Evolutionary conservation across 2,113 vertebrate species (phyloP).

Genomic region (Gadus chalcogrammus): DNA sequence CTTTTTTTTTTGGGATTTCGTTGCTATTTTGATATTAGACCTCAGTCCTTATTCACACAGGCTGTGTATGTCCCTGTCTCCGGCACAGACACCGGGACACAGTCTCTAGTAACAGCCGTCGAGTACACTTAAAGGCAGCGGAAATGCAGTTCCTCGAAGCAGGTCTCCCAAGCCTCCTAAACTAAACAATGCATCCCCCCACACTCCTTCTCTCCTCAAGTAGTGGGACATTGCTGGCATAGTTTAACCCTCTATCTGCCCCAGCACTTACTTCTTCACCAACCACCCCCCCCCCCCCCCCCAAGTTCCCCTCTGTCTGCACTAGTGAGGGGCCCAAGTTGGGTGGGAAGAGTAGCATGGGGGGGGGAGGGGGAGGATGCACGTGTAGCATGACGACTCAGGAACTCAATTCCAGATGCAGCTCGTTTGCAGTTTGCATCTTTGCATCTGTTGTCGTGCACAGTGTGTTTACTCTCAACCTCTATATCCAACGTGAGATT

Average conservation of each 20-base stretch:
- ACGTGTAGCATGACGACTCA: background rate
- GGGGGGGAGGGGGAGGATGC: slow-evolving; percentile 25
- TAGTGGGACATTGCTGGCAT: slow-evolving; percentile 70
- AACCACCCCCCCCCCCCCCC: slow-evolving; percentile 13
- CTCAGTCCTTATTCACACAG: too few relatives aligned
- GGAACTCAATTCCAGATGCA: background rate
- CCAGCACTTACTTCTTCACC: slow-evolving; percentile 22
- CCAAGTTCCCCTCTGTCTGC: slow-evolving; percentile 19
- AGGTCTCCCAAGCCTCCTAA: slow-evolving; percentile 33
- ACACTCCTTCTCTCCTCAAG: slow-evolving; percentile 13
- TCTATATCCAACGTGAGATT: background rate
- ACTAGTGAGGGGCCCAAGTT: slow-evolving; percentile 54
- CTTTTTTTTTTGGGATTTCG: too few relatives aligned
- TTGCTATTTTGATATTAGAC: too few relatives aligned
- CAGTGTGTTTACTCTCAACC: background rate
- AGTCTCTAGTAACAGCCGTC: too few relatives aligned
- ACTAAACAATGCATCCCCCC: slow-evolving; percentile 59
- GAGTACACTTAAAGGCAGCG: slow-evolving; percentile 10
- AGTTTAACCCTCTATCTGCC: slow-evolving; percentile 57
- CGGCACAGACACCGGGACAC: too few relatives aligned
- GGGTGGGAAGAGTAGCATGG: slow-evolving; percentile 29
- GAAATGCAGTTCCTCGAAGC: slow-evolving; percentile 42
- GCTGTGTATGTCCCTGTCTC: too few relatives aligned
- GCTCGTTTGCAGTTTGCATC: background rate
- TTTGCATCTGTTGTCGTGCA: background rate